phyloP scores from a whole-genome alignment of 2,113 vertebrate genomes.

The Ifrita kowaldi region DNA sequence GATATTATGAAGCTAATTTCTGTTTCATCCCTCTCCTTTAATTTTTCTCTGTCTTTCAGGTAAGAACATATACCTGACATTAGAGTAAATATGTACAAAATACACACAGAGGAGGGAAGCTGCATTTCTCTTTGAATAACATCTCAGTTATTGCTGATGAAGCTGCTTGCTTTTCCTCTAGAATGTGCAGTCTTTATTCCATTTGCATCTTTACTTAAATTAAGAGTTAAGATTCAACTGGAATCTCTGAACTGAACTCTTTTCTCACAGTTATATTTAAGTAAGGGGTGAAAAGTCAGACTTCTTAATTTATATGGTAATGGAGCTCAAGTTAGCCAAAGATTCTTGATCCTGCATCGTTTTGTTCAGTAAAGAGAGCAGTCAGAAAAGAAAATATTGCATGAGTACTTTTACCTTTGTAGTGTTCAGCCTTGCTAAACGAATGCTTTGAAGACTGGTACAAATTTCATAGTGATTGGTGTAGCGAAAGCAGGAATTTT shows the following conservation, averaged over 20 bases:
- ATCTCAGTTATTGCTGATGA: neutral
- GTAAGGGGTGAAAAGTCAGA: neutral
- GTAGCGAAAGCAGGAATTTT: neutral
- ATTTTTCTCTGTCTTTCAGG: neutral
- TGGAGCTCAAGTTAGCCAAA: neutral
- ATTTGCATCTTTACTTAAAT: neutral
- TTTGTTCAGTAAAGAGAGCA: neutral
- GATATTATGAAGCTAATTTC: neutral
- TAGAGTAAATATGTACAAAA: neutral
- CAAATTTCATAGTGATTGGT: neutral
- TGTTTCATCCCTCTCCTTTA: fast-evolving
- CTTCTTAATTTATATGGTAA: neutral
- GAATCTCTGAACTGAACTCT: neutral
- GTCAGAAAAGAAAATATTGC: neutral
- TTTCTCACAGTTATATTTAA: neutral
- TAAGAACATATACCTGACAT: neutral
- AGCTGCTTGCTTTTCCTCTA: neutral
- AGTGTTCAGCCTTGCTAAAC: neutral
- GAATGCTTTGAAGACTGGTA: neutral
- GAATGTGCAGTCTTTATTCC: neutral
- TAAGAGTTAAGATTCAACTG: neutral
- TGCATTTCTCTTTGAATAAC: neutral
- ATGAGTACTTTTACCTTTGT: neutral
- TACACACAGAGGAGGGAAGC: neutral
- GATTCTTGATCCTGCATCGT: neutral